Percentiles rank a stretch among this genome's conserved stretches.
phyloP scores from a whole-genome alignment of 2,797 vertebrate species.

The Alcedo atthis region DNA sequence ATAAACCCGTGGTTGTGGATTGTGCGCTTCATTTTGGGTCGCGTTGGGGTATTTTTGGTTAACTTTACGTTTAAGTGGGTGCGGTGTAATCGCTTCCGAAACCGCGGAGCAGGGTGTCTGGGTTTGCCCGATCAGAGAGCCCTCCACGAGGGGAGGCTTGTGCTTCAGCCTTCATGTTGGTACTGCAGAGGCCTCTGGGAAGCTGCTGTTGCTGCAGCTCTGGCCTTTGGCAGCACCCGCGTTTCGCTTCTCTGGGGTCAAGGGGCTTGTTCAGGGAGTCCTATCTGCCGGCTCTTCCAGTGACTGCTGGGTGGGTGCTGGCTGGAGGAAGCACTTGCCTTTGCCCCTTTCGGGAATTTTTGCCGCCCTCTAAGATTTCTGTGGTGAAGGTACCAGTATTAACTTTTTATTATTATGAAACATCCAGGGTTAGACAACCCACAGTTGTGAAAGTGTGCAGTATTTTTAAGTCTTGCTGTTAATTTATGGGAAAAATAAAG shows the following conservation, averaged over 20 bases:
- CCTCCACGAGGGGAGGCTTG: background rate
- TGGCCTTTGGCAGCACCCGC: accelerated
- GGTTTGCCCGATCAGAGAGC: background rate
- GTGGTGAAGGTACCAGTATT: accelerated
- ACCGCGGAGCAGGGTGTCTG: background rate
- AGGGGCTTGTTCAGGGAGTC: accelerated
- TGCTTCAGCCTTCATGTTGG: background rate
- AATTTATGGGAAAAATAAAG: background rate
- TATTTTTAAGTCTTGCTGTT: background rate
- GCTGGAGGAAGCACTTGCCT: accelerated
- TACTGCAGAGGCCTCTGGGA: background rate
- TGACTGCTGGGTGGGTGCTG: accelerated
- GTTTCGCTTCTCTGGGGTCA: accelerated
- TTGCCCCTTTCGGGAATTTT: background rate
- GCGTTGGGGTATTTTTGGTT: background rate
- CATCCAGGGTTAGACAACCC: accelerated
- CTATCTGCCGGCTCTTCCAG: accelerated
- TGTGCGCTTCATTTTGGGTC: background rate
- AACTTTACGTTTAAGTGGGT: accelerated
- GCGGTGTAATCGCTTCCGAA: accelerated
- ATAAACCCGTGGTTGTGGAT: background rate
- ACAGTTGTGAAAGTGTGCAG: accelerated
- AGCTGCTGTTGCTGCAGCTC: no score
- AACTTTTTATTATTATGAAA: background rate
- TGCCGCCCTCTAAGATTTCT: background rate